These are phyloP conservation scores for Tetramorium simillimum DNA, from an alignment of 1,140 invertebrate species.

Conservation along the genomic window DNA sequence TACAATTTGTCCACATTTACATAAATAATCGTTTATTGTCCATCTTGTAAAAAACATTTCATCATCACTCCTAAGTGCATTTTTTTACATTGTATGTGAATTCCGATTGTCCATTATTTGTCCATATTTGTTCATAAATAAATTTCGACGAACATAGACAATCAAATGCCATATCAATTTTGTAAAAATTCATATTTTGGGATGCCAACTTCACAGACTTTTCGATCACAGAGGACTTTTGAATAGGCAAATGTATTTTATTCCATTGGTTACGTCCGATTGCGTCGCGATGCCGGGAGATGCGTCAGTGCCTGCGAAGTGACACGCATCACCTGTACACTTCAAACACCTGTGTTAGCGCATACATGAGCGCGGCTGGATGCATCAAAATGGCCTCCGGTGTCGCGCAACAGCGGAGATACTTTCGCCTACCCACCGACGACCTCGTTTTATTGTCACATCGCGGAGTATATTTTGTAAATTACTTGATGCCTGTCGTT, in stretches of 20 bases:
- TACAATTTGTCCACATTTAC: no score
- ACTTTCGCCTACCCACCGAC: constrained; percentile 26
- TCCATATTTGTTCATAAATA: no score
- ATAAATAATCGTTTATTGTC: no score
- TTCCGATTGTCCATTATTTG: no score
- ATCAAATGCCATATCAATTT: no score
- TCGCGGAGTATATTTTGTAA: constrained; percentile 29
- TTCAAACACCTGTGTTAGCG: constrained; percentile 42
- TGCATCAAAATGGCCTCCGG: constrained; percentile 42
- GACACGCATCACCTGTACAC: constrained; percentile 25
- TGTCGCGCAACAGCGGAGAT: constrained; percentile 39
- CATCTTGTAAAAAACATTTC: no score
- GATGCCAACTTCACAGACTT: no score
- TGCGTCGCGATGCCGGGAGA: not conserved
- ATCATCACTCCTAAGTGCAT: no score
- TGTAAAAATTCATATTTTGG: no score
- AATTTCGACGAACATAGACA: no score
- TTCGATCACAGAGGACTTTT: not conserved
- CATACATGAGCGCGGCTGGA: not conserved
- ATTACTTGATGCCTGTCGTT: not conserved
- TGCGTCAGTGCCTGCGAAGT: not conserved
- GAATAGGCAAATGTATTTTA: not conserved
- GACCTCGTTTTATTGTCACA: constrained; percentile 50
- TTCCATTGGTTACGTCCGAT: not conserved
- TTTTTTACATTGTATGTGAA: no score